Conservation (phyloP, 2,113 vertebrate genomes). For the Pycnonotus jocosus region DNA sequence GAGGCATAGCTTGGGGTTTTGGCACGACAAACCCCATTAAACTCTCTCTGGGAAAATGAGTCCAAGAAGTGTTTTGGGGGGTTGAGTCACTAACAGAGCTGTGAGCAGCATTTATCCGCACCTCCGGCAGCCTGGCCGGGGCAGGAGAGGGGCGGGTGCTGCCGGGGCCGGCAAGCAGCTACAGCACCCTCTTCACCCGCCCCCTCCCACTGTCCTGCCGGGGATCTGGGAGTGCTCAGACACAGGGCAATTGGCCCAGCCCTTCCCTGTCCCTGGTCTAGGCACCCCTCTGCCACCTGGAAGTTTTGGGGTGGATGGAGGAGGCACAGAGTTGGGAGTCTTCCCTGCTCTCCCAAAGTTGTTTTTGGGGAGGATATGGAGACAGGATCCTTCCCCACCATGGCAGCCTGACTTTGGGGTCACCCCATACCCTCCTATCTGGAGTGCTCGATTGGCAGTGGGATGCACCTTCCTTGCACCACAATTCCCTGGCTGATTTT, state of each 20-base stretch:
- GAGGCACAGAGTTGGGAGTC: too few species aligned
- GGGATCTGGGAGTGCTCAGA: neutral
- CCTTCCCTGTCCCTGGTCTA: neutral
- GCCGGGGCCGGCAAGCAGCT: neutral
- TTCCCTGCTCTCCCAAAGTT: neutral
- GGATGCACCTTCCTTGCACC: neutral
- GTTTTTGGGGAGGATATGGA: neutral
- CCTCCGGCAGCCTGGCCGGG: neutral
- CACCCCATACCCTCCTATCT: neutral
- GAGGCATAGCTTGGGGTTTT: conserved; percentile 67
- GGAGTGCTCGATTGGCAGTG: accelerated
- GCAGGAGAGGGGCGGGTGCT: neutral
- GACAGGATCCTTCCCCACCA: neutral
- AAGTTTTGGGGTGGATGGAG: neutral
- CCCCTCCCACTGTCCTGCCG: accelerated
- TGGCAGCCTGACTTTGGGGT: neutral
- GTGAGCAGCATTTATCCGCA: neutral
- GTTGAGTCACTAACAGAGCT: conserved; percentile 42
- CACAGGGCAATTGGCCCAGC: neutral
- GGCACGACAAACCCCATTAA: conserved; percentile 69
- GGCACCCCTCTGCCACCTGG: neutral
- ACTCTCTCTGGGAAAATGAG: conserved; percentile 66
- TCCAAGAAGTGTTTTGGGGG: conserved; percentile 55
- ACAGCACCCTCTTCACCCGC: neutral
- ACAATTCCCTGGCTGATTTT: neutral